These are phyloP conservation scores for Suillia variegata DNA, from an alignment of 2,888 invertebrate genomes.

Conservation along the genomic window DNA sequence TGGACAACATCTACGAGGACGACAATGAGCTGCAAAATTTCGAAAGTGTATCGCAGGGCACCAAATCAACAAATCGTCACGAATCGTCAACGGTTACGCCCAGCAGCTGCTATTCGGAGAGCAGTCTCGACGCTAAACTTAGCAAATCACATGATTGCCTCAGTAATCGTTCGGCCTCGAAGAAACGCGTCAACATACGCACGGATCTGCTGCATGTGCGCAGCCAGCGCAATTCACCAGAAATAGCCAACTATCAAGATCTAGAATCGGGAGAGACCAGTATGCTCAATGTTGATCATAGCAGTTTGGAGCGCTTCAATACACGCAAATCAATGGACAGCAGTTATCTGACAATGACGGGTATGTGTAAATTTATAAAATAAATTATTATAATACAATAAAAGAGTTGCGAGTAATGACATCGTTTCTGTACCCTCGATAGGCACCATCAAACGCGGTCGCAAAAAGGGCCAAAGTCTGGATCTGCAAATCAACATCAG, in stretches of 20 bases:
- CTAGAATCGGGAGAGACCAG: constrained; percentile 60
- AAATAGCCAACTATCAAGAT: constrained; percentile 57
- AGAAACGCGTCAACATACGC: constrained; percentile 71
- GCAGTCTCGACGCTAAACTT: constrained; percentile 57
- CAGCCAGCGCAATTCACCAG: constrained; percentile 58
- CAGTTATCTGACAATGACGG: constrained; percentile 70
- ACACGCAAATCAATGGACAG: constrained; percentile 65
- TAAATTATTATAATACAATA: too few relatives aligned
- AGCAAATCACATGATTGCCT: constrained; percentile 62
- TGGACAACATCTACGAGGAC: constrained; percentile 64
- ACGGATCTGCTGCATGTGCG: constrained; percentile 60
- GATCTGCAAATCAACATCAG: constrained; percentile 76
- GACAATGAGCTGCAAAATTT: constrained; percentile 58
- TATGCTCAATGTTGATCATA: constrained; percentile 56
- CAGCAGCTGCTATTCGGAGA: constrained; percentile 59
- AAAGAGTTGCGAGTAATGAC: too few relatives aligned
- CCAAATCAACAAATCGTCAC: constrained; percentile 52
- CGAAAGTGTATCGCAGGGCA: constrained; percentile 54
- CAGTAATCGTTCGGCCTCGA: constrained; percentile 63
- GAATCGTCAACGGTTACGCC: constrained; percentile 61
- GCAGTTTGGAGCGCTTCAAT: constrained; percentile 65
- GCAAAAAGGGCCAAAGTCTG: constrained; percentile 74
- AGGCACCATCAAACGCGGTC: constrained; percentile 75
- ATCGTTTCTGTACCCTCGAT: too few relatives aligned
- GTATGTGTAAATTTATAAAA: constrained; percentile 25